Percentiles rank a stretch among this genome's conserved stretches.
These are phyloP conservation scores for Mormyrus proboscirostris DNA, from an alignment of 2,797 vertebrate species.

Conservation along the genomic window DNA sequence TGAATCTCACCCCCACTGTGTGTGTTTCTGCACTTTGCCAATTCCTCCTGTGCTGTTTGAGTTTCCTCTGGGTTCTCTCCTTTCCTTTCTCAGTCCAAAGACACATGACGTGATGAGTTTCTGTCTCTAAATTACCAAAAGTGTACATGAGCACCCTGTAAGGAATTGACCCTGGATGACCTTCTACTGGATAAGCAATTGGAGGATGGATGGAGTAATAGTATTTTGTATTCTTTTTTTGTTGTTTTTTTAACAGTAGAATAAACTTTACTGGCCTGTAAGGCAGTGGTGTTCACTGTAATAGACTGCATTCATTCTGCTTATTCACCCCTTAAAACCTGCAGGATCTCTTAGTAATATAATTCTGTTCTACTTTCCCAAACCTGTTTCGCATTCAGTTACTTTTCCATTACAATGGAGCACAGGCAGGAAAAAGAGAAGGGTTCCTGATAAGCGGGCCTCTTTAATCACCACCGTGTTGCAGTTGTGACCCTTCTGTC, in stretches of 20 bases:
- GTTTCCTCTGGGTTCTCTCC: neutral
- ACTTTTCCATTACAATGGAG: constrained; percentile 8
- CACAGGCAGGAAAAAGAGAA: neutral
- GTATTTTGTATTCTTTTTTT: neutral
- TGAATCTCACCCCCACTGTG: neutral
- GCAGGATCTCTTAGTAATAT: neutral
- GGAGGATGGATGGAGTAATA: neutral
- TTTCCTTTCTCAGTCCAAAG: neutral
- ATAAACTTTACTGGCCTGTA: neutral
- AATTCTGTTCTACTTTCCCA: neutral
- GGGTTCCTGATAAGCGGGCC: constrained; percentile 23
- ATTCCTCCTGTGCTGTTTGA: neutral
- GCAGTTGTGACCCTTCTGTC: constrained; percentile 47
- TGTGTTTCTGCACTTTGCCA: neutral
- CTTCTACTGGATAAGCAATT: neutral
- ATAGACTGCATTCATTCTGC: neutral
- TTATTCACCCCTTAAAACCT: neutral
- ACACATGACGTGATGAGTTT: neutral
- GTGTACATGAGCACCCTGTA: neutral
- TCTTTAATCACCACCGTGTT: constrained; percentile 49
- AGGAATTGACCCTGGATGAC: neutral
- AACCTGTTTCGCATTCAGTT: neutral
- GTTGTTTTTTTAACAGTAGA: neutral
- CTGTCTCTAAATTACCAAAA: neutral
- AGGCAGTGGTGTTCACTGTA: neutral